These are phyloP conservation scores for Mus caroli DNA, from an alignment of 2,797 vertebrate genomes.

Conservation along the genomic window DNA sequence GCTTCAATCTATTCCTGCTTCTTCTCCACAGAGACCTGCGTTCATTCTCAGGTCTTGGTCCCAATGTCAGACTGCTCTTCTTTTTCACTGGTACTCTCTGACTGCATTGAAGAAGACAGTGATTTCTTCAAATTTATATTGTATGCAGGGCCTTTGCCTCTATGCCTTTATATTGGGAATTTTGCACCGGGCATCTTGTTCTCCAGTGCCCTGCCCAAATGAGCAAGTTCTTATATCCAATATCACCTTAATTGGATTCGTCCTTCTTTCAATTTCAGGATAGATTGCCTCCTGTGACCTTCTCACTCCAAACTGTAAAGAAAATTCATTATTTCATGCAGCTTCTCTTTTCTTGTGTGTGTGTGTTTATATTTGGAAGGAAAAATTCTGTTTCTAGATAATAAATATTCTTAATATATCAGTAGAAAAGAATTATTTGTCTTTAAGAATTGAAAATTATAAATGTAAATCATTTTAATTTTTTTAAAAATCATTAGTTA, in stretches of 20 bases:
- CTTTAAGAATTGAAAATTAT: neutral
- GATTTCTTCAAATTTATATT: neutral
- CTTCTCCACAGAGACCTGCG: neutral
- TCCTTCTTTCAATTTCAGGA: neutral
- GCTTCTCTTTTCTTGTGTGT: neutral
- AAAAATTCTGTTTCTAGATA: neutral
- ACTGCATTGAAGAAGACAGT: neutral
- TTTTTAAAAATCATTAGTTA: neutral
- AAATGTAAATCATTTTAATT: neutral
- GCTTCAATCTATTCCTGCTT: neutral
- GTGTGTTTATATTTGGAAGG: neutral
- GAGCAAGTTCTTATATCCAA: neutral
- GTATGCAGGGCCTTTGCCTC: neutral
- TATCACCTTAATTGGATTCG: neutral
- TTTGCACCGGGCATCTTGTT: neutral
- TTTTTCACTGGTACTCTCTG: neutral
- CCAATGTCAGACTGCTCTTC: neutral
- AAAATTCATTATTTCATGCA: neutral
- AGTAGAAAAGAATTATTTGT: neutral
- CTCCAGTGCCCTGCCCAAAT: neutral
- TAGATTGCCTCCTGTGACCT: neutral
- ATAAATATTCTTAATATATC: neutral
- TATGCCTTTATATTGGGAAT: neutral
- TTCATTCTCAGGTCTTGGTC: neutral
- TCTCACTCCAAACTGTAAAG: neutral